Evolutionary conservation across 1,140 invertebrate genomes (phyloP), one percentile per base, ranked within the genome.

Genomic region (Hypothenemus hampei): DNA sequence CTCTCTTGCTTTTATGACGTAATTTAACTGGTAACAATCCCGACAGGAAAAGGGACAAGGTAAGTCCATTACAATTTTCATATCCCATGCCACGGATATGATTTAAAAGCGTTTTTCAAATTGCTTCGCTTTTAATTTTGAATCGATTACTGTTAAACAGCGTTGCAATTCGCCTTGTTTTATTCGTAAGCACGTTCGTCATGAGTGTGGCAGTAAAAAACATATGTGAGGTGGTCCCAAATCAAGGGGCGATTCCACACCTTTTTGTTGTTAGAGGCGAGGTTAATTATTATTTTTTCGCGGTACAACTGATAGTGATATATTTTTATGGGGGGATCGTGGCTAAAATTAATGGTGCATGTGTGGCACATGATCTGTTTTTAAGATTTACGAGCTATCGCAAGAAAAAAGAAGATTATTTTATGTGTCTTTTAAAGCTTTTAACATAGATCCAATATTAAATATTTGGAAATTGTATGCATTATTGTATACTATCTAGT

Each of bases 211-310:
- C n/a, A n/a, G n/a, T n/a, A n/a, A n/a, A n/a, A n/a, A n/a, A n/a
- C n/a, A n/a, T n/a, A n/a, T n/a, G n/a, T n/a, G n/a, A n/a, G n/a
- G n/a, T n/a, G n/a, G n/a, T n/a, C n/a, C n/a, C n/a, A n/a, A n/a
- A n/a, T 35, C 23, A n/a, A 7, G 39, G 31, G 41, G 15, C 15
- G 29, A 19, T 33, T 33, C 6, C 50, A 44, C 50, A 53, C 50
- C 50, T 53, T 44, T 43, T 44, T 18, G n/a, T n/a, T n/a, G n/a
- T n/a, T n/a, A n/a, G 19, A 41, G 50, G 50, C 45, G 39, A 36
- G 50, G 40, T 53, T 44, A 53, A 53, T 53, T 33, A 51, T 39
- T 37, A 53, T 53, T 53, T 53, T 44, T 53, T 26, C 40, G 50
- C 31, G 43, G 11, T 23, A 24, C 24, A 41, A 24, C 24, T 29